These are phyloP conservation scores for Microhierax caerulescens DNA, from an alignment of 2,797 vertebrate species.

Conservation along the genomic window DNA sequence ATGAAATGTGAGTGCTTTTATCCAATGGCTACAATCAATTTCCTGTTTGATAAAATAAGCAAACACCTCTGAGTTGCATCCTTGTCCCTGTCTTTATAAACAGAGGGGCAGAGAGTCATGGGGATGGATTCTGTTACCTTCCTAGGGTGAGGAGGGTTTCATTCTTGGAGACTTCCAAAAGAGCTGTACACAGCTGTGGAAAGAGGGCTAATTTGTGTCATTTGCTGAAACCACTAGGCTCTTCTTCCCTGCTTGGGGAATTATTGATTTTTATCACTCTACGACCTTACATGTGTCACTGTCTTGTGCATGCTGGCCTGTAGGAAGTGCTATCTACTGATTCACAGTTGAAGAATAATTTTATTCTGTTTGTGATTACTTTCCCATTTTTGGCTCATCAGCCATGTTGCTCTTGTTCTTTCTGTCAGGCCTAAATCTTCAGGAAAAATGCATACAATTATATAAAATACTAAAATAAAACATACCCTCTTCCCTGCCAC, in stretches of 20 bases:
- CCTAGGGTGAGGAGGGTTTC: constrained; percentile 27
- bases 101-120: neutral
- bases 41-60: constrained; percentile 39
- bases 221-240: constrained; percentile 55
- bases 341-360: constrained; percentile 35
- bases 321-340: constrained; percentile 57
- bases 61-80: neutral
- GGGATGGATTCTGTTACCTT: neutral
- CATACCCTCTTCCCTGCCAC: neutral
- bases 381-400: neutral
- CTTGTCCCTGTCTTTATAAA: neutral
- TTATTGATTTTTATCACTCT: constrained; percentile 64
- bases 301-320: constrained; percentile 31
- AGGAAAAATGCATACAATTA: neutral
- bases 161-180: constrained; percentile 11
- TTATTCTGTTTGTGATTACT: constrained; percentile 31
- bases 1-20: constrained; percentile 24
- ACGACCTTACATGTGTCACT: constrained; percentile 43
- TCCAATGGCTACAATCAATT: constrained; percentile 50
- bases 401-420: neutral
- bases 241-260: constrained; percentile 55
- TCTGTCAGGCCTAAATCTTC: neutral
- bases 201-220: constrained; percentile 56
- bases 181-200: neutral
- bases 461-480: neutral